Evolutionary conservation across 2,797 vertebrate genomes (phyloP).

Genomic region (Esox masquinongy): DNA sequence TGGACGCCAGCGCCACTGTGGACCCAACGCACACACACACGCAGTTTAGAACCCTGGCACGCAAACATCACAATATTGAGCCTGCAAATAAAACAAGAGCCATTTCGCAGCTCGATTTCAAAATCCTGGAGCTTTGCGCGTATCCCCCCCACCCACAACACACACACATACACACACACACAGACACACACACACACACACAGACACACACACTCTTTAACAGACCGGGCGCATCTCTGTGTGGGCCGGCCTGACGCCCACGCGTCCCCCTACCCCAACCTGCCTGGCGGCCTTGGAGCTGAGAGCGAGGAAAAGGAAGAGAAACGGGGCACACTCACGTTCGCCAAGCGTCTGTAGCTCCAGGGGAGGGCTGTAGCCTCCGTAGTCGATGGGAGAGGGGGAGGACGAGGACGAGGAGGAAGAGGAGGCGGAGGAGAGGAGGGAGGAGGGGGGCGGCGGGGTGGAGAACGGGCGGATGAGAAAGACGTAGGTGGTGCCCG

Average conservation of each 20-base stretch:
- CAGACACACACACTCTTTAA: constrained; percentile 30
- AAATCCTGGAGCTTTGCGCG: constrained; percentile 51
- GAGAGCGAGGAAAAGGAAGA: constrained; percentile 22
- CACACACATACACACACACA: no score
- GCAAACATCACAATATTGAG: constrained; percentile 24
- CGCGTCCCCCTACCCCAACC: constrained; percentile 37
- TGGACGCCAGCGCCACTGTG: constrained; percentile 83
- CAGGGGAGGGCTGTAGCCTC: constrained; percentile 84
- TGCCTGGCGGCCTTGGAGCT: constrained; percentile 22
- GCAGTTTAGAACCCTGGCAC: constrained; percentile 11
- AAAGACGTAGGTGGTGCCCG: constrained; percentile 92
- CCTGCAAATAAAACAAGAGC: constrained; percentile 40
- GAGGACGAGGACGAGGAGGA: constrained; percentile 56
- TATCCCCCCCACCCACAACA: constrained; percentile 14
- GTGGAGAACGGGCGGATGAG: constrained; percentile 84
- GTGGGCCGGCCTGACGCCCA: constrained; percentile 52
- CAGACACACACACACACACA: no score
- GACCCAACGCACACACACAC: background rate
- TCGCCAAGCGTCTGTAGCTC: constrained; percentile 93
- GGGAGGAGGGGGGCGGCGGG: constrained; percentile 59
- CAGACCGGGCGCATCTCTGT: constrained; percentile 48
- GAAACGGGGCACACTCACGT: constrained; percentile 75
- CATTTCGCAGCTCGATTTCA: constrained; percentile 53
- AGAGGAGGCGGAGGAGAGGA: constrained; percentile 74
- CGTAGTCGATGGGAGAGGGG: constrained; percentile 75